Percentiles rank a stretch among this genome's conserved stretches.
Conservation (phyloP, 53 echinoderm and acorn worm genomes). For the Echinarachnius parma region DNA sequence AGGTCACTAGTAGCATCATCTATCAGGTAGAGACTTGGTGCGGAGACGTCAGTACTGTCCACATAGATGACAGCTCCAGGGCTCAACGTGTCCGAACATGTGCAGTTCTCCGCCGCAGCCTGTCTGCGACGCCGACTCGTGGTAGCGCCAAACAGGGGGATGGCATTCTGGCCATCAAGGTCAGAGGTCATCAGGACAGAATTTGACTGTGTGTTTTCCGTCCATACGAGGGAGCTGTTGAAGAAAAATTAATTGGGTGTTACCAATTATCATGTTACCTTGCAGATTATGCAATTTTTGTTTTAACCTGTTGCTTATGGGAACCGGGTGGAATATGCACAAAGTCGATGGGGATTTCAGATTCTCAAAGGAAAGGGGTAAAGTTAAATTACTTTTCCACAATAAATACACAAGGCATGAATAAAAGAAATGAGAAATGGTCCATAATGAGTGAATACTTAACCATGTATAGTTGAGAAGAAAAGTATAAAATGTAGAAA, state of each 20-base stretch:
- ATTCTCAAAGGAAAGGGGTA: too few relatives aligned
- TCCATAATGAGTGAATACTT: too few relatives aligned
- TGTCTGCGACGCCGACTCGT: constrained; percentile 32
- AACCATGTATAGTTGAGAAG: too few relatives aligned
- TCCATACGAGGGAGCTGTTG: constrained; percentile 70
- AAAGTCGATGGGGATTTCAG: too few relatives aligned
- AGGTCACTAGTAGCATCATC: constrained; percentile 54
- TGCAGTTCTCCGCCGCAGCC: constrained; percentile 38
- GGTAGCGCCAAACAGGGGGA: constrained; percentile 48
- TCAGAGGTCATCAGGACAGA: constrained; percentile 63
- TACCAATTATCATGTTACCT: not conserved
- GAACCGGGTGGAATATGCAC: too few relatives aligned
- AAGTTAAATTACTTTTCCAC: too few relatives aligned
- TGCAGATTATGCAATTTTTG: not conserved
- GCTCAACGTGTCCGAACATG: constrained; percentile 19
- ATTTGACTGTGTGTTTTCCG: constrained; percentile 25
- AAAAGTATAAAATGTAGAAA: too few relatives aligned
- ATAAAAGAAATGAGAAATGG: too few relatives aligned
- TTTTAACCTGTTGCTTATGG: too few relatives aligned
- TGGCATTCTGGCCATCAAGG: constrained; percentile 51
- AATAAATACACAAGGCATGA: too few relatives aligned
- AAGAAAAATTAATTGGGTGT: constrained; percentile 9
- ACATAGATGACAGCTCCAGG: constrained; percentile 27
- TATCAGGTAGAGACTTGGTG: constrained; percentile 48
- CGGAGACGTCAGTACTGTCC: constrained; percentile 54